phyloP scores from a whole-genome alignment of 2,797 vertebrate genomes.

The Coregonus sp. region DNA sequence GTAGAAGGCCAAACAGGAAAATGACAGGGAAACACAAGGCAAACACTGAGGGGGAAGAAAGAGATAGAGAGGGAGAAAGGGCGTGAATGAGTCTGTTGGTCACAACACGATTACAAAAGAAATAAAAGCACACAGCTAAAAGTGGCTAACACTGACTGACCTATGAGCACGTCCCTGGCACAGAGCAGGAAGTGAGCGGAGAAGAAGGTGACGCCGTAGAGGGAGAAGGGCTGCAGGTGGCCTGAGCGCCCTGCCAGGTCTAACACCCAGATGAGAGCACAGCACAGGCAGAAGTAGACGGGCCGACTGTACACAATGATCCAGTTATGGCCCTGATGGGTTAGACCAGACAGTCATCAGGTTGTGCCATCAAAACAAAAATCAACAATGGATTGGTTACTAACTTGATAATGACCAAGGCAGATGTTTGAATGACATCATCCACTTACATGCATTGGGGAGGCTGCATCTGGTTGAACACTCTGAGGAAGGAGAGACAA shows the following conservation, averaged over 20 bases:
- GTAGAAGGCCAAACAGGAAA: slow-evolving; percentile 90
- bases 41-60: slow-evolving; percentile 75
- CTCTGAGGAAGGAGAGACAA: slow-evolving; percentile 72
- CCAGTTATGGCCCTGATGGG: slow-evolving; percentile 88
- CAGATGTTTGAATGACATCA: not conserved
- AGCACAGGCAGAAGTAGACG: slow-evolving; percentile 90
- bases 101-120: not conserved
- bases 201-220: slow-evolving; percentile 88
- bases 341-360: slow-evolving; percentile 5
- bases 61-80: not conserved
- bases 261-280: slow-evolving; percentile 86
- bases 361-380: not conserved
- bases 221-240: slow-evolving; percentile 80
- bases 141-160: slow-evolving; percentile 64
- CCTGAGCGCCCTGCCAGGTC: slow-evolving; percentile 76
- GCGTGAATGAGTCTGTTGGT: not conserved
- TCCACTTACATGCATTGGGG: slow-evolving; percentile 90
- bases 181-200: slow-evolving; percentile 85
- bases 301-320: slow-evolving; percentile 92
- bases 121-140: not conserved
- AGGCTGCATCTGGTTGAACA: slow-evolving; percentile 90
- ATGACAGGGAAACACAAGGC: slow-evolving; percentile 87
- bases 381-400: not conserved
- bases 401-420: not conserved
- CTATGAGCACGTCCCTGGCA: slow-evolving; percentile 84